Base-by-base conservation (phyloP, 2,113 vertebrate species). In the Falcunculus frontatus region DNA sequence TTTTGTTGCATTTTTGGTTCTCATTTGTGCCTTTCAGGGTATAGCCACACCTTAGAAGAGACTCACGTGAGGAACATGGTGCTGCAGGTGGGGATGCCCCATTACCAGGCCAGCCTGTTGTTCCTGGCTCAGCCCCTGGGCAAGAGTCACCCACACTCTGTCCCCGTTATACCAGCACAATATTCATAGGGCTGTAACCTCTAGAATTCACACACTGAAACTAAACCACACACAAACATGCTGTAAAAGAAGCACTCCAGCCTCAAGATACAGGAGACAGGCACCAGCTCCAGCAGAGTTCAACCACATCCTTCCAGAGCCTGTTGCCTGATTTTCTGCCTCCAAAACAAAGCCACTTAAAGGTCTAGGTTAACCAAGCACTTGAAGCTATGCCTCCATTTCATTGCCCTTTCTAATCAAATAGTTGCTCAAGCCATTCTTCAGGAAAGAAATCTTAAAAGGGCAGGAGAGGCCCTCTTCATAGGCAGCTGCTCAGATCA, bases 171-270 rank as follows among this genome's bases (percentile, higher is more conserved):
- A 78, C 16, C n/a, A 74, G 22, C 29, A 68, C 47, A 63, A 72
- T 18, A n/a, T 59, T 49, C 56, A 67, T 4, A 42, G 16, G 47
- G 42, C 27, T 90, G 78, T 47, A 60, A 69, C 27, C 44, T 78
- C 39, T 44, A 37, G n/a, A 82, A 62, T 52, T 70, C 46, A 70
- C 22, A 49, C 11, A 25, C 16, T 59, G 30, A 78, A 78, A 70
- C 14, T 14, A 42, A 93, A 64, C 35, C 27, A 73, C 50, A 53
- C 0, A 15, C 27, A 70, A 62, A 65, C 18, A n/a, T 0, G 0
- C 30, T 67, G 27, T n/a, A 78, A 74, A 57, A 69, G 25, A 73
- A 89, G 49, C 5, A 10, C 3, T 47, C 46, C 14, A 74, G 19
- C 26, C 11, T 42, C 19, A 65, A 39, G 25, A 30, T 5, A 84